Evolutionary conservation across 2,888 invertebrate species (phyloP), one percentile per base, ranked within the genome.

Genomic region (Hipparchia sbordonii): DNA sequence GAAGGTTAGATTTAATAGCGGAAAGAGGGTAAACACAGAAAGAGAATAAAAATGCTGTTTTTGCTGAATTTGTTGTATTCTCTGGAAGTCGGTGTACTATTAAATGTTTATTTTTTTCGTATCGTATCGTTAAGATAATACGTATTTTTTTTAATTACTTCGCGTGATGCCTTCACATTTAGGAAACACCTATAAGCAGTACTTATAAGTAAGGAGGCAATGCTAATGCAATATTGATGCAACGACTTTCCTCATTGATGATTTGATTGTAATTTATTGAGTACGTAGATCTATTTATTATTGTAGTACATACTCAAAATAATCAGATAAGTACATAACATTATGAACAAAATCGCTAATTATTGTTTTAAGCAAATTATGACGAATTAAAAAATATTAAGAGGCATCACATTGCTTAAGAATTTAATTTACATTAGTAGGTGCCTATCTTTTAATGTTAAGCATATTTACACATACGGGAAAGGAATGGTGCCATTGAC

Each of bases 401-500:
- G 8, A 3, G 62, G 62, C 62, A 62, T 62, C 62, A 62, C 46
- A 46, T 8, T n/a, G 13, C n/a, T 7, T 48, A 13, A 62, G 48
- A 8, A 23, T 63, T 60, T 69, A 52, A 46, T 61, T 61, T 63
- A 39, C 52, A 23, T 23, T 23, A 23, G 23, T 23, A 23, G 23
- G 23, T 7, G 23, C 23, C 23, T 59, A 6, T 68, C 33, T 52
- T 57, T 71, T 68, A 63, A 68, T 59, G 9, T 12, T 23, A 66
- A 73, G 62, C 60, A 74, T 76, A 77, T 70, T 70, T 73, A 76
- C 72, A 76, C 72, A 70, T 74, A 74, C 76, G 74, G 79, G 81
- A 80, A 79, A 77, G 80, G 79, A 76, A 87, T 87, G 89, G 90
- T 91, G 90, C 88, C 88, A 88, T 87, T 88, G 90, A 90, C 91